These are phyloP conservation scores for Leptosomus discolor DNA, from an alignment of 2,113 vertebrate genomes.

Conservation along the genomic window DNA sequence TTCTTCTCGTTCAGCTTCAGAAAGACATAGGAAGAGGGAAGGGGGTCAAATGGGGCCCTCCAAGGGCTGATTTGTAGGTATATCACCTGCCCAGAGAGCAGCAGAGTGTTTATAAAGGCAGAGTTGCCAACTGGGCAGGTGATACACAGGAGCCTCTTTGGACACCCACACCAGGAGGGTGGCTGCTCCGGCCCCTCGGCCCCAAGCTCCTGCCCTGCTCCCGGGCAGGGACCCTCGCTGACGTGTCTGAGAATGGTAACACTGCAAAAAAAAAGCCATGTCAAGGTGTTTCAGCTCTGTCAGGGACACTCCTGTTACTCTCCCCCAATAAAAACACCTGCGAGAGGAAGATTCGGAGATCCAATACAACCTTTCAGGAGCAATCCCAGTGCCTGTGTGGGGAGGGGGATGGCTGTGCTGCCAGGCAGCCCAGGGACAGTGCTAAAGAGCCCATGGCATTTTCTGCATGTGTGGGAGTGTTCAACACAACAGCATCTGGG, in stretches of 20 bases:
- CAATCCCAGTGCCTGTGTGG: rapidly evolving
- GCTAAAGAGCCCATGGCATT: rapidly evolving
- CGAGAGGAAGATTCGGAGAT: not conserved
- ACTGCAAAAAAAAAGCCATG: rapidly evolving
- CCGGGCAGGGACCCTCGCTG: not conserved
- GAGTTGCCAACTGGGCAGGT: not conserved
- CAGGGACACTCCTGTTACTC: rapidly evolving
- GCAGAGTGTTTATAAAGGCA: rapidly evolving
- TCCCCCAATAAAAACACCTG: too few species aligned
- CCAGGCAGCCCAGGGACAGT: not conserved
- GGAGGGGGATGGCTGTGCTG: rapidly evolving
- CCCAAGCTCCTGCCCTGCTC: not conserved
- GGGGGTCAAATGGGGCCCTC: too few species aligned
- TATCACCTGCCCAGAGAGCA: not conserved
- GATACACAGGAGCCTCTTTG: rapidly evolving
- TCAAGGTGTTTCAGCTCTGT: not conserved
- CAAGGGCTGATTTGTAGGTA: rapidly evolving
- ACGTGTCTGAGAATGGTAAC: rapidly evolving
- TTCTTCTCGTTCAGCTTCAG: not conserved
- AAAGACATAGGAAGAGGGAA: not conserved
- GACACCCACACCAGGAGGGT: rapidly evolving
- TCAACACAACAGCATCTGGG: not conserved
- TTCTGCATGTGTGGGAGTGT: not conserved
- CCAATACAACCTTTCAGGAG: not conserved
- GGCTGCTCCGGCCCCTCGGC: not conserved